A percentile compares a stretch with the other conserved stretches of the same genome.
phyloP scores from a whole-genome alignment of 2,888 invertebrate species.

The Chloroclystis v-ata region DNA sequence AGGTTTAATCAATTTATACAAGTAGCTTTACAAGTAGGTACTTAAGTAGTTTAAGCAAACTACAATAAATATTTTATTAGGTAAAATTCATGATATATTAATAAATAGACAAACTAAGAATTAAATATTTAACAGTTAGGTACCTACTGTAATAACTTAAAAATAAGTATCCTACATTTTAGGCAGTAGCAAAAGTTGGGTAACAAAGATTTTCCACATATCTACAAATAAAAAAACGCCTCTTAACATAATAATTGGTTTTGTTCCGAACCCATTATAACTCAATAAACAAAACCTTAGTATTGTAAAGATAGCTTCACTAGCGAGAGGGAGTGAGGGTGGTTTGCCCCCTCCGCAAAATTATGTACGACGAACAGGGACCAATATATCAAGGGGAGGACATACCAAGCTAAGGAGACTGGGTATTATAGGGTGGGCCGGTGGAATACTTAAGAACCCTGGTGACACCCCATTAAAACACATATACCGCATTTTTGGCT shows the following conservation, averaged over 20 bases:
- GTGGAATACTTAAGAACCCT: constrained; percentile 77
- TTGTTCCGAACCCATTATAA: constrained; percentile 57
- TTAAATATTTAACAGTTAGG: too few relatives aligned
- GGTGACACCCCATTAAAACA: constrained; percentile 78
- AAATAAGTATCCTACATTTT: too few relatives aligned
- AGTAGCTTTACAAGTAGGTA: too few relatives aligned
- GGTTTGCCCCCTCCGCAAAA: constrained; percentile 68
- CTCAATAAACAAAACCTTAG: constrained; percentile 73
- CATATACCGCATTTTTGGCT: constrained; percentile 74
- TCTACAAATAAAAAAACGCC: too few relatives aligned
- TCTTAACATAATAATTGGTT: constrained; percentile 2
- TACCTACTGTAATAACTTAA: too few relatives aligned
- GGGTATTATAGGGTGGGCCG: constrained; percentile 75
- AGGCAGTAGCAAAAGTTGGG: too few relatives aligned
- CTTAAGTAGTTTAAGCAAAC: too few relatives aligned
- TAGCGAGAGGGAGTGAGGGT: constrained; percentile 51
- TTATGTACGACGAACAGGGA: constrained; percentile 79
- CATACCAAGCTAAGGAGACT: constrained; percentile 77
- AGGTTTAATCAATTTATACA: too few relatives aligned
- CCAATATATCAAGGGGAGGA: constrained; percentile 78
- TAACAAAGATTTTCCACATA: too few relatives aligned
- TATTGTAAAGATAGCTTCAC: constrained; percentile 69
- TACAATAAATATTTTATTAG: too few relatives aligned
- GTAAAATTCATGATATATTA: too few relatives aligned
- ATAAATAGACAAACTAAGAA: too few relatives aligned